phyloP scores from a whole-genome alignment of 2,113 vertebrate species.

The Rhinolophus ferrumequinum region DNA sequence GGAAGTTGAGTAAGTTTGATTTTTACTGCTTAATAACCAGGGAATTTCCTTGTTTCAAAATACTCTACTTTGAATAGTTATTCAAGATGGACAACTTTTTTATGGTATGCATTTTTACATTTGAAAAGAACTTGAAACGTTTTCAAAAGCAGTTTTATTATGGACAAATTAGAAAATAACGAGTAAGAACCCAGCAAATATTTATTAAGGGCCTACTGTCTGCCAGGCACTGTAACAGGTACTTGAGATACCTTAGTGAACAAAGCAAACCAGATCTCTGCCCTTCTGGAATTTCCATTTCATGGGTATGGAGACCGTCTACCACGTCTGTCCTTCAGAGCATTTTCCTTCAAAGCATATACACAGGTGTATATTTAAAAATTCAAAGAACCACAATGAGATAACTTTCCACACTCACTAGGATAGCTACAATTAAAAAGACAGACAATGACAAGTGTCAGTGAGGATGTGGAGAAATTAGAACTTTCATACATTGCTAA shows the following conservation, averaged over 20 bases:
- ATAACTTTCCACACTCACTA: neutral
- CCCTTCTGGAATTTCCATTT: neutral
- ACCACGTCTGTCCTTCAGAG: neutral
- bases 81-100: neutral
- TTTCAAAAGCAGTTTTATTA: constrained; percentile 25
- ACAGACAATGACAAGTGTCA: neutral
- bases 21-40: neutral
- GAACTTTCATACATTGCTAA: neutral
- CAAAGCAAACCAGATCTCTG: neutral
- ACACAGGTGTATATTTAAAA: neutral
- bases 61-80: neutral
- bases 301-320: neutral
- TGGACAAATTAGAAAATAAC: neutral
- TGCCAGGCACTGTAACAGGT: neutral
- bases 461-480: neutral
- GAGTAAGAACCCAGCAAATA: neutral
- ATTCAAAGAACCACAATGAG: neutral
- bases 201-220: neutral
- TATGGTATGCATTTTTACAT: neutral
- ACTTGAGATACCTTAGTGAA: neutral
- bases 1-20: constrained; percentile 19
- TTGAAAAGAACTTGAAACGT: constrained; percentile 27
- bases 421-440: constrained; percentile 24
- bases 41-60: constrained; percentile 53
- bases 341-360: neutral